phyloP scores from a whole-genome alignment of 2,888 invertebrate genomes.

The Heliothis peltigera region DNA sequence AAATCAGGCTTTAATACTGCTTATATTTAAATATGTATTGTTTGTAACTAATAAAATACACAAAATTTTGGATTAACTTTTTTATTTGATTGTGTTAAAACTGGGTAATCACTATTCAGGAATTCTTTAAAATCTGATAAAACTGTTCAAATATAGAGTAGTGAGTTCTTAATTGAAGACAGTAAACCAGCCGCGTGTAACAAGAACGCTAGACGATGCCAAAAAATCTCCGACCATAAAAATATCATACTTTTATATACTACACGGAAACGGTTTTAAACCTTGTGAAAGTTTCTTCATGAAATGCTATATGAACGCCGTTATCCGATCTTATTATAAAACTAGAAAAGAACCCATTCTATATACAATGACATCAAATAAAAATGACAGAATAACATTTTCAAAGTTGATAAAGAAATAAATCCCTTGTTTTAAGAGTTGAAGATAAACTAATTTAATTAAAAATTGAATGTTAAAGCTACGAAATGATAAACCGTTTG shows the following conservation, averaged over 20 bases:
- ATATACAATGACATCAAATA: neutral
- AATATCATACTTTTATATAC: neutral
- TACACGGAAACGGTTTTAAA: neutral
- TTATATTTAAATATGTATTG: neutral
- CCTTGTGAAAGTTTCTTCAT: neutral
- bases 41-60: no score
- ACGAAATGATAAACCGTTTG: slow-evolving; percentile 2
- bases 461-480: slow-evolving; percentile 20
- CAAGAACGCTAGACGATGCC: neutral
- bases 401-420: neutral
- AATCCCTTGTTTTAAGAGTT: slow-evolving; percentile 2
- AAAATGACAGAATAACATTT: slow-evolving; percentile 4
- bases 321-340: neutral
- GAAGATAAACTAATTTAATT: slow-evolving; percentile 30
- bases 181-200: neutral
- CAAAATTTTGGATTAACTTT: no score
- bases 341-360: neutral
- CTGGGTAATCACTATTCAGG: neutral
- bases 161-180: slow-evolving; percentile 1
- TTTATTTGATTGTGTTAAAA: no score
- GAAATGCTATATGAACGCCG: neutral
- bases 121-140: neutral
- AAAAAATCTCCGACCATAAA: neutral
- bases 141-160: neutral
- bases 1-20: neutral